Conservation (phyloP, 2,888 invertebrate species). For the Neoascia interrupta region DNA sequence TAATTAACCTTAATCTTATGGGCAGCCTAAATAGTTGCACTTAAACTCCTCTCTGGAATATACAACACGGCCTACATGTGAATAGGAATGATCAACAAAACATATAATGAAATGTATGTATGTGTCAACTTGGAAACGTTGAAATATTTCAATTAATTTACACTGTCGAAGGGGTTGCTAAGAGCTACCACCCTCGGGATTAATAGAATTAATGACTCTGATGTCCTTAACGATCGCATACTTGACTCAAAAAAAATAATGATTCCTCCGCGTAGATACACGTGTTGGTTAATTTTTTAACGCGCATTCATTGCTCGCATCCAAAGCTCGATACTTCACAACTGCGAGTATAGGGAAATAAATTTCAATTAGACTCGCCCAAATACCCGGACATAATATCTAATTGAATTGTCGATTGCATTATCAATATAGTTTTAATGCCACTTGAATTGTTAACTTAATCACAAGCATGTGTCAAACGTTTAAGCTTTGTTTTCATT, state of each 20-base stretch:
- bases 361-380: neutral
- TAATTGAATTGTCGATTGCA: neutral
- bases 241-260: neutral
- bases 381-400: no score
- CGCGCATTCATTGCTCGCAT: neutral
- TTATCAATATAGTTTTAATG: neutral
- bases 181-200: no score
- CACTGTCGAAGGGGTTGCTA: constrained; percentile 16
- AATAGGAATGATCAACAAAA: no score
- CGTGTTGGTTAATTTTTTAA: neutral
- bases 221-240: neutral
- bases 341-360: neutral
- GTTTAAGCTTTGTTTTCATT: neutral
- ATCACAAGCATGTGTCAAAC: neutral
- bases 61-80: no score
- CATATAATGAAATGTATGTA: no score
- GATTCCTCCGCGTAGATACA: neutral
- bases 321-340: neutral
- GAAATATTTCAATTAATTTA: constrained; percentile 7
- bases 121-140: no score
- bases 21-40: no score
- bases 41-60: no score
- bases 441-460: neutral
- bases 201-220: neutral
- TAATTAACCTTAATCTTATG: no score